phyloP scores from a whole-genome alignment of 2,113 vertebrate species.

The Corynorhinus townsendii region DNA sequence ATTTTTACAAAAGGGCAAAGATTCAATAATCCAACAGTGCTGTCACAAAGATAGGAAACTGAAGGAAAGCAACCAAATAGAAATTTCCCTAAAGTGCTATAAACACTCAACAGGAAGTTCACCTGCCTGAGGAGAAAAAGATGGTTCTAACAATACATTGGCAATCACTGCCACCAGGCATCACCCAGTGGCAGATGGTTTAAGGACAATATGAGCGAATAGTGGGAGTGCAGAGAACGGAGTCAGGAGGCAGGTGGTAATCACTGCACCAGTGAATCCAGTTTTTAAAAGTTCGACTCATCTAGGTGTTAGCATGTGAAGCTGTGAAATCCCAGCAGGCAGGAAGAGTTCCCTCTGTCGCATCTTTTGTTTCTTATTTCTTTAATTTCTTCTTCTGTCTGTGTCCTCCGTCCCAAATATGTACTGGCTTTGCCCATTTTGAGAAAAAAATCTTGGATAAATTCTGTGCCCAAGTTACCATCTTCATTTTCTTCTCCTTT shows the following conservation, averaged over 20 bases:
- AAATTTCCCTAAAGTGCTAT: background rate
- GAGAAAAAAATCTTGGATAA: background rate
- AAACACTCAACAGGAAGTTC: background rate
- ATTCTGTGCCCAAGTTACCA: background rate
- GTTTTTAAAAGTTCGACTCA: background rate
- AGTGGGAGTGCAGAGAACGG: background rate
- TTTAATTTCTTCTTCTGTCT: conserved; percentile 10
- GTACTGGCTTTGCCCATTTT: background rate
- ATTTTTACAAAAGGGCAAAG: background rate
- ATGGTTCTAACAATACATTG: background rate
- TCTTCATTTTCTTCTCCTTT: background rate
- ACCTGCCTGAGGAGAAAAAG: background rate
- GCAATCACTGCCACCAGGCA: background rate
- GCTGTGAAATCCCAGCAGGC: background rate
- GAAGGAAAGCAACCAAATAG: background rate
- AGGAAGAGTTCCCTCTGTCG: background rate
- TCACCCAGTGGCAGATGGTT: accelerated
- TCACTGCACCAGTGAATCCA: background rate
- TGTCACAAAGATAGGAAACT: background rate
- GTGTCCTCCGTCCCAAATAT: background rate
- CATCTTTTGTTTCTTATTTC: background rate
- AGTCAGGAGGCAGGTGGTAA: background rate
- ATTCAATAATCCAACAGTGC: background rate
- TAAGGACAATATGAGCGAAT: background rate
- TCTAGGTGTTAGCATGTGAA: background rate